Percentiles rank a stretch among this genome's conserved stretches.
These are phyloP conservation scores for Salvelinus sp. DNA, from an alignment of 2,113 vertebrate species.

Conservation along the genomic window DNA sequence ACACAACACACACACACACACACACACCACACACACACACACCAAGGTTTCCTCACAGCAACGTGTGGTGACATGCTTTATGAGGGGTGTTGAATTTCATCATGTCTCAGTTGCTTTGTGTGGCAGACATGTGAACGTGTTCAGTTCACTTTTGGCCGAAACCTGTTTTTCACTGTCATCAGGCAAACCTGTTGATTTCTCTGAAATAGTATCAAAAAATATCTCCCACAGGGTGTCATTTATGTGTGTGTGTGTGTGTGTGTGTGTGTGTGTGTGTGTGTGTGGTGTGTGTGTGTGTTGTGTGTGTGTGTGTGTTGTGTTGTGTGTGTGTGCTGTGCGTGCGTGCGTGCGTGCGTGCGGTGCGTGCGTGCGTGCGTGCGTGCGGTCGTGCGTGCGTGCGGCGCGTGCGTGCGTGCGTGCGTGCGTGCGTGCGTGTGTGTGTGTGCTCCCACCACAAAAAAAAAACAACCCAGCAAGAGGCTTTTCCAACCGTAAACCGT, in stretches of 20 bases:
- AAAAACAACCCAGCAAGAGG: too few species aligned
- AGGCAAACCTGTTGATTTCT: not conserved
- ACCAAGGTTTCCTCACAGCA: not conserved
- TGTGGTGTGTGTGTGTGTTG: slow-evolving; percentile 1
- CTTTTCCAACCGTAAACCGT: too few species aligned
- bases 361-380: too few species aligned
- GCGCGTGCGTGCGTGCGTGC: too few species aligned
- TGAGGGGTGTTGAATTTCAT: not conserved
- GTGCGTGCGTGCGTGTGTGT: too few species aligned
- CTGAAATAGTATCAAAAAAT: not conserved
- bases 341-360: too few species aligned
- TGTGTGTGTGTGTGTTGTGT: not conserved
- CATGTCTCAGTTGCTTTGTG: slow-evolving; percentile 1
- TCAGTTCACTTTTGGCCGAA: not conserved
- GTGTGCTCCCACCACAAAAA: too few species aligned
- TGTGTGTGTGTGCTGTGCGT: too few species aligned
- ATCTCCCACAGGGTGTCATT: not conserved
- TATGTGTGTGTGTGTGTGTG: slow-evolving; percentile 3
- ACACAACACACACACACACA: too few species aligned
- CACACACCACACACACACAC: not conserved
- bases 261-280: slow-evolving; percentile 8
- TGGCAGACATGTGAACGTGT: not conserved
- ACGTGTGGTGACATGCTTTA: not conserved
- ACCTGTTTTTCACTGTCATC: slow-evolving; percentile 1
- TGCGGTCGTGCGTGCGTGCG: too few species aligned